A percentile compares a stretch with the other conserved stretches of the same genome.
Evolutionary conservation across 2,113 vertebrate species (phyloP).

Genomic region (Hippoglossus stenolepis): DNA sequence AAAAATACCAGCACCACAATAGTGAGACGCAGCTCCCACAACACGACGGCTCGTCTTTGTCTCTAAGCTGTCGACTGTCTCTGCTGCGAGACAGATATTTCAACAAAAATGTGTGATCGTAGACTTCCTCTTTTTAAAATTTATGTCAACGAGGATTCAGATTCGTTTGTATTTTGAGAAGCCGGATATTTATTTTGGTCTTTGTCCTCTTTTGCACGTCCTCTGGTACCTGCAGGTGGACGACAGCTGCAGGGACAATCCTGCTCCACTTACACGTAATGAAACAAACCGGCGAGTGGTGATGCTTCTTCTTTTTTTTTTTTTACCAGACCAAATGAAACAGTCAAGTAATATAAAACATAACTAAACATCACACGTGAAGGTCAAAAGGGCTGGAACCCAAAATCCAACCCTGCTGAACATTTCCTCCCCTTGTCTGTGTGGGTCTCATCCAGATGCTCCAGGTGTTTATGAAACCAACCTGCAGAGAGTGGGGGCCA

Average conservation of each 20-base stretch:
- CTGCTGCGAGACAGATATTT: neutral
- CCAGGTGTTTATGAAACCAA: too few species aligned
- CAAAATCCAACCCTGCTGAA: neutral
- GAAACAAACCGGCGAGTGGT: neutral
- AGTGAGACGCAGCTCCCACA: neutral
- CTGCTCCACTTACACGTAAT: neutral
- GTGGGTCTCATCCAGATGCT: too few species aligned
- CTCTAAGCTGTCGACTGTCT: neutral
- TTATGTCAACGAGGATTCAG: neutral
- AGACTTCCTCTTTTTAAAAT: neutral
- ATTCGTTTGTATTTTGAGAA: neutral
- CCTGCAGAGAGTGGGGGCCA: too few species aligned
- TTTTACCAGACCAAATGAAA: neutral
- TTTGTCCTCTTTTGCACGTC: neutral
- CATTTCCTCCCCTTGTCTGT: too few species aligned
- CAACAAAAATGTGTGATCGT: neutral
- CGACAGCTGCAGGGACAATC: neutral
- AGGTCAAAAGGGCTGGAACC: neutral
- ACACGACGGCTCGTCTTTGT: neutral
- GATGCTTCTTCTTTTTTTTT: neutral
- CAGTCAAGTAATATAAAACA: neutral
- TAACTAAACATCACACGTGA: neutral
- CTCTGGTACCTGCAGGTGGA: neutral
- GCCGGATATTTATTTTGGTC: neutral
- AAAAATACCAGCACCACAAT: conserved; percentile 18